phyloP scores from a whole-genome alignment of 1,140 invertebrate species.

The Trichonephila clavipes region DNA sequence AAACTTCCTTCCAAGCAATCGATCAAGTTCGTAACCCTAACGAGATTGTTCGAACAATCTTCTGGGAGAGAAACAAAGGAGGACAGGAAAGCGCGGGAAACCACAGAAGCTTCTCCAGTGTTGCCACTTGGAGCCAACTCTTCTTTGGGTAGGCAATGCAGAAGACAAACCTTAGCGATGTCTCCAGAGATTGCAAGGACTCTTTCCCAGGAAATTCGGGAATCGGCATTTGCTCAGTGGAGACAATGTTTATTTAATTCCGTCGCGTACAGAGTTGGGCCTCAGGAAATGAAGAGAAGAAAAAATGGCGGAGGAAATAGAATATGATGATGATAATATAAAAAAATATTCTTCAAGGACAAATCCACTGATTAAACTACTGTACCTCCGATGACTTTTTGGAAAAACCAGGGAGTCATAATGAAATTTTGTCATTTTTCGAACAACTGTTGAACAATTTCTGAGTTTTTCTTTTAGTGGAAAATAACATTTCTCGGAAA shows the following conservation, averaged over 20 bases:
- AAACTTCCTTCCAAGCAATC: constrained; percentile 30
- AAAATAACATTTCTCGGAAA: neutral
- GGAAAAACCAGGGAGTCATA: neutral
- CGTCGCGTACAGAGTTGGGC: neutral
- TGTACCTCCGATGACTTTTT: neutral
- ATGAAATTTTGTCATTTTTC: constrained; percentile 37
- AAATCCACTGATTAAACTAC: constrained; percentile 16
- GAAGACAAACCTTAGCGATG: neutral
- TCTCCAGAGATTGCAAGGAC: constrained; percentile 14
- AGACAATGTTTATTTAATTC: constrained; percentile 35
- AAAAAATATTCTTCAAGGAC: neutral
- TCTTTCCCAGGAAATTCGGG: neutral
- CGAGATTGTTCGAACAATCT: constrained; percentile 13
- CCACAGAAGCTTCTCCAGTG: neutral
- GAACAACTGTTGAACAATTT: neutral
- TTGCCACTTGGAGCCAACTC: neutral
- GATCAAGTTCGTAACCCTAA: constrained; percentile 15
- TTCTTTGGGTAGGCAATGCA: neutral
- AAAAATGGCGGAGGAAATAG: neutral
- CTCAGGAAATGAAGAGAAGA: neutral
- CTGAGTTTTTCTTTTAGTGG: neutral
- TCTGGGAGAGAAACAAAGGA: neutral
- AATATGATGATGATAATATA: neutral
- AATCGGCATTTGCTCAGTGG: constrained; percentile 9
- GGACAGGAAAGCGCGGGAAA: constrained; percentile 17